Evolutionary conservation across 2,888 invertebrate species (phyloP).

Genomic region (Agrilus biguttatus): DNA sequence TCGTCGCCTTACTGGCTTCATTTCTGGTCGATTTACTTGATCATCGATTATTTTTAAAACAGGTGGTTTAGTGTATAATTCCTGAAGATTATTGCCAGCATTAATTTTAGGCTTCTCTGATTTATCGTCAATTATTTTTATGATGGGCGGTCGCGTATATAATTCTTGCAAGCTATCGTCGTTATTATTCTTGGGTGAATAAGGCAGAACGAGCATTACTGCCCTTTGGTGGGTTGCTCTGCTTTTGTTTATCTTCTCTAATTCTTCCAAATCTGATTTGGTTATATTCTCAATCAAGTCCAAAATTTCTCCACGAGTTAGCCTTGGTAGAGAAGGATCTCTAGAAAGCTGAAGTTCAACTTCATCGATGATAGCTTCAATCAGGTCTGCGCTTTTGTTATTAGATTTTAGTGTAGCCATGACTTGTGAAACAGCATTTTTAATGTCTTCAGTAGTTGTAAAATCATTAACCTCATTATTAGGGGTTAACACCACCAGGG

Average conservation of each 20-base stretch:
- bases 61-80: slow-evolving; percentile 51
- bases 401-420: too few species aligned
- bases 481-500: too few species aligned
- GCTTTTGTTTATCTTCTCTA: slow-evolving; percentile 17
- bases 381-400: slow-evolving; percentile 7
- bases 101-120: slow-evolving; percentile 32
- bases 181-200: slow-evolving; percentile 41
- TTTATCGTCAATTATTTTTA: slow-evolving; percentile 36
- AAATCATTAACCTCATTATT: too few species aligned
- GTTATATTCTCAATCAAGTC: slow-evolving; percentile 52
- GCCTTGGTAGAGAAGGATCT: slow-evolving; percentile 46
- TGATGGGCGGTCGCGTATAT: slow-evolving; percentile 50
- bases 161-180: slow-evolving; percentile 41
- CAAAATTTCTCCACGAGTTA: slow-evolving; percentile 50
- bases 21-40: slow-evolving; percentile 4
- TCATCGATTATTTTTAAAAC: slow-evolving; percentile 41
- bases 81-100: slow-evolving; percentile 37
- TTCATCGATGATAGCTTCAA: slow-evolving; percentile 50
- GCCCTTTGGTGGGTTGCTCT: slow-evolving; percentile 34
- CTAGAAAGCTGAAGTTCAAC: slow-evolving; percentile 48
- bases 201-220: slow-evolving; percentile 52
- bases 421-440: too few species aligned
- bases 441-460: too few species aligned
- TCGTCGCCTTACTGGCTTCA: too few species aligned
- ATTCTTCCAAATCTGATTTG: slow-evolving; percentile 30